Evolutionary conservation across 2,797 vertebrate species (phyloP), one percentile per base, ranked within the genome.

Genomic region (Microchirus variegatus): DNA sequence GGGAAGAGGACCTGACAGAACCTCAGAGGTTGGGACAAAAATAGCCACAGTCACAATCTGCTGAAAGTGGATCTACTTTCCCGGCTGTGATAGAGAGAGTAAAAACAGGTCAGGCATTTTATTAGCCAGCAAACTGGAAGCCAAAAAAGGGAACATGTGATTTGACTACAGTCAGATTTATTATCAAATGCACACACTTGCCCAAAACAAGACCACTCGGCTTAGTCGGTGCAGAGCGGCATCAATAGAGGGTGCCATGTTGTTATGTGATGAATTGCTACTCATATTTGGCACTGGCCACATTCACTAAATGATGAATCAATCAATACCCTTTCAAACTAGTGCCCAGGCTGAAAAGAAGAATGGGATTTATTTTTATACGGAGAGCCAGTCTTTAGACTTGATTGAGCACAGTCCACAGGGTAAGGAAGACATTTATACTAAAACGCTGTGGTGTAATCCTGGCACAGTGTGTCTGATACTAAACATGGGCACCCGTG

Each of bases 341-440:
- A 46, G 47, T 45, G 62, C 75, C 56, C 51, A 50, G 63, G 43
- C 67, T 64, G 56, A 72, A 56, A 71, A 73, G 59, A 72, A 75
- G 69, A 78, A 83, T 61, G 48, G 51, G 58, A 59, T 74, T 77
- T 85, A 44, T 86, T 80, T 86, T 81, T 81, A 81, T 82, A 81
- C 67, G 75, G 81, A 84, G 83, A 86, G 75, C 75, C 63, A 77
- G 80, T 88, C 77, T 82, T 87, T 78, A 80, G 70, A 70, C 68
- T 55, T 87, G 85, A 86, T 68, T 85, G 80, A 86, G 70, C 54
- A 67, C 16, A 56, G 84, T 63, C 85, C 77, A 80, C 77, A 72
- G 65, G 63, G 62, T 52, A 62, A 63, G 56, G 50, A 64, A 75
- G 81, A 77, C 74, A 70, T 63, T 63, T 49, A 73, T 80, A 84